phyloP scores from a whole-genome alignment of 2,797 vertebrate species.

The Taeniopygia guttata region DNA sequence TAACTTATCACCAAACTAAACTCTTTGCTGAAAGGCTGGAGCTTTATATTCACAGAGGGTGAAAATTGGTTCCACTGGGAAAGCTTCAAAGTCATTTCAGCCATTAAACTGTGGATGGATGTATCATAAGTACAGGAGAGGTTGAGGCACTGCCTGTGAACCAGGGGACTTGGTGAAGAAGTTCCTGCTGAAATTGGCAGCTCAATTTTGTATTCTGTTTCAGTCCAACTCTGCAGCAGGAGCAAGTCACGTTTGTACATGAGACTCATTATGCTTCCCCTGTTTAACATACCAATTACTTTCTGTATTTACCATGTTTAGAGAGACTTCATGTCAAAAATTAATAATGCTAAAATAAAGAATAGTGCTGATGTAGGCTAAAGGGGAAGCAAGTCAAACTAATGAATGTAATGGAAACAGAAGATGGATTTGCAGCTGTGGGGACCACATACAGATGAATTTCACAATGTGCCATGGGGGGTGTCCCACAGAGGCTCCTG shows the following conservation, averaged over 20 bases:
- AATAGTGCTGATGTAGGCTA: neutral
- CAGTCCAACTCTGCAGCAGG: neutral
- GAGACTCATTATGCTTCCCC: constrained; percentile 44
- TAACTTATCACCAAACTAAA: constrained; percentile 64
- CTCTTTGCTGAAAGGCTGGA: constrained; percentile 55
- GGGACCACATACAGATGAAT: constrained; percentile 11
- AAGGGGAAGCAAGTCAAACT: neutral
- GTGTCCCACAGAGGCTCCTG: neutral
- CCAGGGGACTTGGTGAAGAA: constrained; percentile 51
- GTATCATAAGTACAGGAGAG: constrained; percentile 63
- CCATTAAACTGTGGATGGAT: constrained; percentile 72
- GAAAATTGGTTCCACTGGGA: constrained; percentile 74
- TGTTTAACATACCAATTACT: constrained; percentile 55
- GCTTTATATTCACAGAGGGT: constrained; percentile 64
- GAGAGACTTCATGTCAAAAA: constrained; percentile 49
- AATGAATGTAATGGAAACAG: neutral
- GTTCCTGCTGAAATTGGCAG: constrained; percentile 29
- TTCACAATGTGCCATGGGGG: accelerated
- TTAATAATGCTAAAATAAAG: constrained; percentile 43
- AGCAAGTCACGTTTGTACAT: constrained; percentile 24
- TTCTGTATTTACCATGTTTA: constrained; percentile 52
- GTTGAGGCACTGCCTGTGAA: constrained; percentile 32
- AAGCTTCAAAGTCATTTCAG: constrained; percentile 71
- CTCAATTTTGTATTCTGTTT: constrained; percentile 4
- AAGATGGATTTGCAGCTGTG: constrained; percentile 13